Base-by-base conservation (phyloP, 2,888 invertebrate genomes). In the Loripinus fragilis region DNA sequence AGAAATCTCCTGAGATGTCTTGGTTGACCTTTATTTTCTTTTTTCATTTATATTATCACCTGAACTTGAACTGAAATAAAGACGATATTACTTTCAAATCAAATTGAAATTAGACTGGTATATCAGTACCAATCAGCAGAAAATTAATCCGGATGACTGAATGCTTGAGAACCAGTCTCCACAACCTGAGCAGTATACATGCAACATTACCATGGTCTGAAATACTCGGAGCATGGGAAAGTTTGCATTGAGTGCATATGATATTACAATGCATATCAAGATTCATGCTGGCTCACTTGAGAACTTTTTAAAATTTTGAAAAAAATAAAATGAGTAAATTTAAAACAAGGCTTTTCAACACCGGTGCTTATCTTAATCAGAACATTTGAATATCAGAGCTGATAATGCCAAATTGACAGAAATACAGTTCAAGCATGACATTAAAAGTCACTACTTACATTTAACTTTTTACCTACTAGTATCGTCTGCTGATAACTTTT, bases 261-360 rank as follows among this genome's bases (percentile, higher is more conserved):
- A 52, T 25, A 8, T 52, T 23, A 52, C 12, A 52, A 52, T 52
- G 20, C 25, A 2, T 25, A 25, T 25, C 23, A 52, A 3, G 33
- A 33, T n/a, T 33, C 60, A 60, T 60, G 60, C 60, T 60, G 60
- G 33, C 28, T 33, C 33, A 33, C 60, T 60, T 60, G 60, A 60
- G 20, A 60, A 60, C 33, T 28, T 33, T 60, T 60, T 33, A 60
- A 60, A 33, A 5, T 12, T 30, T 33, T 2, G 30, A 33, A 30
- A 52, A 60, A 60, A 60, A 33, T 33, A 60, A n/a, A n/a, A n/a
- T n/a, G n/a, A n/a, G n/a, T n/a, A n/a, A n/a, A n/a, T n/a, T n/a
- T 60, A 60, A 23, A 60, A 60, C 60, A 60, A 20, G 33, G 7
- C 60, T 33, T 28, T n/a, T 2, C 17, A 20, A 33, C 60, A 60